Base-by-base conservation (phyloP, 2,888 invertebrate genomes). In the Xiphydria camelus region DNA sequence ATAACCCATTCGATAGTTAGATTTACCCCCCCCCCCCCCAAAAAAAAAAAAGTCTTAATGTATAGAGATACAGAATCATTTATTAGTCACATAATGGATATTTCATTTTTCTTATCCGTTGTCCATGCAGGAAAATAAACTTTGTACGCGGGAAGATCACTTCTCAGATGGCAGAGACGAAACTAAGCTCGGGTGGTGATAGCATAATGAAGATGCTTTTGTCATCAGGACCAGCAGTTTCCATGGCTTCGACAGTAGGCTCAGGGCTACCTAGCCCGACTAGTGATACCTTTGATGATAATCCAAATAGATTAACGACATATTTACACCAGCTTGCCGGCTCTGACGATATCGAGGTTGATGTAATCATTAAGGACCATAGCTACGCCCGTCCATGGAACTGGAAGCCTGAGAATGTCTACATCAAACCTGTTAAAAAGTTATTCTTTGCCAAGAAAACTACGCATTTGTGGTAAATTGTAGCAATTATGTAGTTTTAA, bases 351-450 rank as follows among this genome's bases (percentile, higher is more conserved):
- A 62, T 66, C 25, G 73, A 77, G 31, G 53, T 66, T n/a, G 69
- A 76, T 50, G 51, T 73, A 2, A 76, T 84, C 26, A 61, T 79
- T 47, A 80, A 85, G 73, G 89, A 90, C 62, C 89, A 90, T 62
- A 82, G 83, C 62, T 90, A 90, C 64, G 82, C 87, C 5, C 81
- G 86, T 56, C 86, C 88, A 37, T 83, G 84, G 78, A 84, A 84
- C 64, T 83, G 84, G 77, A 80, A 82, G 51, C 83, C 85, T 7
- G 85, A 85, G 61, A 80, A 82, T 36, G 77, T 79, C 59, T 82
- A 83, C 66, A 79, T 83, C 2, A 79, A 82, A 46, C 85, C 86
- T 1, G 72, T 77, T 1, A 81, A 80, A 58, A 80, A 77, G 4
- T 62, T 82, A 26, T 82, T 82, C 62, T 76, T 80, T 43, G 55